Percentiles rank a stretch among this genome's conserved stretches.
Evolutionary conservation across 92 coral and sea anemone species (phyloP).

Genomic region (Zoanthus sociatus): DNA sequence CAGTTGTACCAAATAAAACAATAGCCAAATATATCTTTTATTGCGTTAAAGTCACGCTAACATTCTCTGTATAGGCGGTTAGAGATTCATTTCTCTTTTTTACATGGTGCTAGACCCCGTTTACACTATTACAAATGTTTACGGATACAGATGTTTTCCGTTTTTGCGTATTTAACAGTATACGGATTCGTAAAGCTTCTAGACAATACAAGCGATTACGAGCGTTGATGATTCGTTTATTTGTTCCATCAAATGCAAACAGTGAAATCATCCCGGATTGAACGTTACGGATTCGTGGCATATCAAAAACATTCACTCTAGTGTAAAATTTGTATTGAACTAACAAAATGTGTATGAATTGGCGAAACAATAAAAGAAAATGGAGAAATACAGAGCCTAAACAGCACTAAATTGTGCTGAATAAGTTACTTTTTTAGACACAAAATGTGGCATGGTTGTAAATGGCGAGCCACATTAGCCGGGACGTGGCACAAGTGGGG

Average conservation of each 20-base stretch:
- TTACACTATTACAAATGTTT: no score
- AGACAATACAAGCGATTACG: no score
- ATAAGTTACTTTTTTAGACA: conserved; percentile 2
- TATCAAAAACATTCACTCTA: no score
- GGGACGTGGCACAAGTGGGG: conserved; percentile 8
- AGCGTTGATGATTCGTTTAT: no score
- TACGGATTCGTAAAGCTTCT: no score
- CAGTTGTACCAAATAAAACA: neutral
- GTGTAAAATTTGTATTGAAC: neutral
- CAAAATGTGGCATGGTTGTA: conserved; percentile 7
- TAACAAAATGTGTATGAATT: conserved; percentile 9
- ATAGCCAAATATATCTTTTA: neutral
- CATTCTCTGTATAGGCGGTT: no score
- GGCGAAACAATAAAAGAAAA: neutral
- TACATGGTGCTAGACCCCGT: neutral
- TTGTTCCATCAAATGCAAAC: no score
- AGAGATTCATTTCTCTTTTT: no score
- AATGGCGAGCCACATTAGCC: conserved; percentile 20
- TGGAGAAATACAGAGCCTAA: neutral
- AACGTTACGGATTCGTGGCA: no score
- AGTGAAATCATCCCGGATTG: no score
- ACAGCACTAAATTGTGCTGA: neutral
- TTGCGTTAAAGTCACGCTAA: neutral
- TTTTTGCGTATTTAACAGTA: no score
- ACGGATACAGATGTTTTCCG: no score